A percentile compares a stretch with the other conserved stretches of the same genome.
Conservation (phyloP, 30 jellyfish, hydroid and myxozoan genomes). For the Aurelia aurita complex sp. Pacific region DNA sequence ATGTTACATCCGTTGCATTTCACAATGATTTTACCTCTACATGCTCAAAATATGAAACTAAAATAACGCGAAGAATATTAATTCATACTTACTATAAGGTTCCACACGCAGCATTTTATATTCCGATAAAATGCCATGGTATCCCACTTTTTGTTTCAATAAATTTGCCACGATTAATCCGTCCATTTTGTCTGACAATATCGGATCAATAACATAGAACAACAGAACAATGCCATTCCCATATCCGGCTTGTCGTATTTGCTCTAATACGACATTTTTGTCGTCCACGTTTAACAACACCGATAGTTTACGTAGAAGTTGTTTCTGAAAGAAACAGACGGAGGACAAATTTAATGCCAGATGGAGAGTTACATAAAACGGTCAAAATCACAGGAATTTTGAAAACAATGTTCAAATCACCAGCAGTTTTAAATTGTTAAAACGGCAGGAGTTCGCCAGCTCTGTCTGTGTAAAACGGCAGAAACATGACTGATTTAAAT, state of each 20-base stretch:
- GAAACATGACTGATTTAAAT: too few species aligned
- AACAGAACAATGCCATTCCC: conserved; percentile 76
- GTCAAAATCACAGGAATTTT: too few species aligned
- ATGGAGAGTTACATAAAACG: too few species aligned
- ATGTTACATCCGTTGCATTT: too few species aligned
- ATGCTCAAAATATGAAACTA: too few species aligned
- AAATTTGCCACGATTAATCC: conserved; percentile 88
- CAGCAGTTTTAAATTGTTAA: too few species aligned
- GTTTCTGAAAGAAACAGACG: conserved; percentile 68
- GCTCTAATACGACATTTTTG: conserved; percentile 77
- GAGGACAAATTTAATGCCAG: not conserved
- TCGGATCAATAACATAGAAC: conserved; percentile 84
- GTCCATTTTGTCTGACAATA: conserved; percentile 57
- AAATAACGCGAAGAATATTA: too few species aligned
- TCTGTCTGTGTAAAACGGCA: too few species aligned
- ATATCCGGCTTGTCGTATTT: conserved; percentile 75
- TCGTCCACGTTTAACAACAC: conserved; percentile 85
- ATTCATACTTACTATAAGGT: conserved; percentile 80
- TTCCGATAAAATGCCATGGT: conserved; percentile 90
- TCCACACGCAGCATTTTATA: conserved; percentile 84
- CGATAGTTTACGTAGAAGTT: conserved; percentile 91
- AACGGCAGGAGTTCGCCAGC: too few species aligned
- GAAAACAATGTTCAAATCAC: too few species aligned
- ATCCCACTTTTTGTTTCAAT: conserved; percentile 90
- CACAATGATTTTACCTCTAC: too few species aligned